Percentiles rank a stretch among this genome's conserved stretches.
phyloP scores from a whole-genome alignment of 1,140 invertebrate genomes.

The Drosophila repletoides region DNA sequence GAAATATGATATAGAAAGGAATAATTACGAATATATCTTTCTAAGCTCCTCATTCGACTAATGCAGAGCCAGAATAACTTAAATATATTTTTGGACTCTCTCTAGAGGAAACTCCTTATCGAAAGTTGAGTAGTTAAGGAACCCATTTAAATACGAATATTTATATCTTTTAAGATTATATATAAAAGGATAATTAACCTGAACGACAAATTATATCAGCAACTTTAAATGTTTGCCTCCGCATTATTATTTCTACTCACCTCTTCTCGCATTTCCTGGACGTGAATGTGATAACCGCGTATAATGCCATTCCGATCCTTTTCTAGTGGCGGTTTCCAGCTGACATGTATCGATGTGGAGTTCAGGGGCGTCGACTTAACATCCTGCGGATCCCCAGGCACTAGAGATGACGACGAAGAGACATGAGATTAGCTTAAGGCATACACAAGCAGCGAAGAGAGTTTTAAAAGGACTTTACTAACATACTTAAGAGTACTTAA shows the following conservation, averaged over 20 bases:
- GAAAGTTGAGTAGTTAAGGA: too few relatives aligned
- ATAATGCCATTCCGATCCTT: constrained; percentile 98
- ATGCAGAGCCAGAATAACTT: too few relatives aligned
- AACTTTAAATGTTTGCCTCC: too few relatives aligned
- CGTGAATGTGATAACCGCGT: constrained; percentile 97
- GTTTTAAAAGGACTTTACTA: background rate
- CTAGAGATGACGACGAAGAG: constrained; percentile 85
- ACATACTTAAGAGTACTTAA: constrained; percentile 23
- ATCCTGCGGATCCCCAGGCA: constrained; percentile 97
- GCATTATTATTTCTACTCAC: constrained; percentile 81
- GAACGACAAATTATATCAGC: too few relatives aligned
- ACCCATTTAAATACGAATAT: too few relatives aligned
- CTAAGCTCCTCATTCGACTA: too few relatives aligned
- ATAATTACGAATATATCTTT: too few relatives aligned
- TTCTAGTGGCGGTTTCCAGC: constrained; percentile 94
- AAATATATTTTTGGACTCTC: too few relatives aligned
- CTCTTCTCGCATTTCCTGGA: constrained; percentile 94
- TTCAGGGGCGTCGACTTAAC: constrained; percentile 94
- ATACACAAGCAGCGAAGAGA: constrained; percentile 22
- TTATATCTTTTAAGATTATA: too few relatives aligned
- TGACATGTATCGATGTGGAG: constrained; percentile 95
- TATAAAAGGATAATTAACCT: too few relatives aligned
- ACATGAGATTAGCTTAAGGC: constrained; percentile 47
- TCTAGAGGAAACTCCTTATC: too few relatives aligned
- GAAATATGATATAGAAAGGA: too few relatives aligned